Conservation (phyloP, 2,888 invertebrate species). For the Hedya salicella region DNA sequence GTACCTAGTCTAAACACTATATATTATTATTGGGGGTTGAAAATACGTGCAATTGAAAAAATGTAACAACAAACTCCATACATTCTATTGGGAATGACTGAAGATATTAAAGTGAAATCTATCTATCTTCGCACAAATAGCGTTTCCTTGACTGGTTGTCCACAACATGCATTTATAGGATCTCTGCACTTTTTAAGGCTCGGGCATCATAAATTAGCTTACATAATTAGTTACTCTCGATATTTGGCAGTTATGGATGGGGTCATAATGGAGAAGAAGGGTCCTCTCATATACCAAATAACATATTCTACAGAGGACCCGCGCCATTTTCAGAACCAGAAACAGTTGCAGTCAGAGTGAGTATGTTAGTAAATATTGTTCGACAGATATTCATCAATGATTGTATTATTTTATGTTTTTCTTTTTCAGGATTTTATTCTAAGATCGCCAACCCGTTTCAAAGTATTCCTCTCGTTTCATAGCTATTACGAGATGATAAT, state of each 20-base stretch:
- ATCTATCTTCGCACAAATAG: no score
- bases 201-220: no score
- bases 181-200: no score
- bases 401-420: slow-evolving; percentile 8
- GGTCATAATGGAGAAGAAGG: slow-evolving; percentile 89
- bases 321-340: slow-evolving; percentile 95
- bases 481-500: slow-evolving; percentile 78
- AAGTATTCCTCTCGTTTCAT: slow-evolving; percentile 77
- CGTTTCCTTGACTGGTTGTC: no score
- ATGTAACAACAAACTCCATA: no score
- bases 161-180: no score
- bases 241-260: slow-evolving; percentile 89
- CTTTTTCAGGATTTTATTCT: slow-evolving; percentile 70
- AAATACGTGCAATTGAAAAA: no score
- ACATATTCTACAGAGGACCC: slow-evolving; percentile 92
- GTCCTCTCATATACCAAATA: slow-evolving; percentile 91
- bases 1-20: no score
- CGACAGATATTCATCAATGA: neutral
- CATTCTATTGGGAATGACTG: no score
- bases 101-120: no score
- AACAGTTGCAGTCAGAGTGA: slow-evolving; percentile 86
- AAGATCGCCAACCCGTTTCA: slow-evolving; percentile 65
- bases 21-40: no score
- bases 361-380: slow-evolving; percentile 6
- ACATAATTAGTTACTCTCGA: no score